phyloP scores from a whole-genome alignment of 2,113 vertebrate species.

The Ophthalmolycus amberensis region DNA sequence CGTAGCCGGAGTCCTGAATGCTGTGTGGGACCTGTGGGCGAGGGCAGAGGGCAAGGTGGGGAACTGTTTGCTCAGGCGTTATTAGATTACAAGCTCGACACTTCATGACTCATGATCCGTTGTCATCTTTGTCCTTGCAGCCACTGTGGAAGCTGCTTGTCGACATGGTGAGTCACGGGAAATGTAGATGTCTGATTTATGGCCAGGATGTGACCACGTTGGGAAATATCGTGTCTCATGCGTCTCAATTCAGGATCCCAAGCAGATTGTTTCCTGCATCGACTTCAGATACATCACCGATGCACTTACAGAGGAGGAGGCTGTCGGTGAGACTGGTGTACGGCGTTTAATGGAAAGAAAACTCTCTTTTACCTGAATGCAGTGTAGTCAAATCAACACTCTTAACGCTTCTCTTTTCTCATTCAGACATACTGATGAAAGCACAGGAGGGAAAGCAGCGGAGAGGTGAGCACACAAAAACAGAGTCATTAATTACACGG shows the following conservation, averaged over 20 bases:
- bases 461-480: constrained; percentile 76
- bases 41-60: constrained; percentile 85
- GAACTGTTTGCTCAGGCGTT: not conserved
- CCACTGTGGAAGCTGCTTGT: constrained; percentile 88
- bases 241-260: constrained; percentile 76
- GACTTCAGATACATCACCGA: constrained; percentile 89
- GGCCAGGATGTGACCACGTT: not conserved
- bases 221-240: not conserved
- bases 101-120: constrained; percentile 15
- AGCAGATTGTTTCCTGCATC: constrained; percentile 83
- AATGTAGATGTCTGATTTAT: not conserved
- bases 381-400: not conserved
- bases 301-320: constrained; percentile 84
- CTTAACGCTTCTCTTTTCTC: constrained; percentile 34
- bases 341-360: not conserved
- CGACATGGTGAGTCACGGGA: constrained; percentile 82
- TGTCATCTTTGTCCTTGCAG: constrained; percentile 64
- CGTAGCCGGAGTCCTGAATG: constrained; percentile 83
- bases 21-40: constrained; percentile 88
- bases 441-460: constrained; percentile 78
- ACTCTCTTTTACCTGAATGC: not conserved
- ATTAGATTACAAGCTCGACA: not conserved
- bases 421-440: constrained; percentile 83
- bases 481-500: constrained; percentile 30
- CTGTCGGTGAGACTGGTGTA: constrained; percentile 76